Percentiles rank a stretch among this genome's conserved stretches.
These are phyloP conservation scores for Chondrilla cf. caribensis DNA, from an alignment of 37 sponge, comb jelly and placozoan genomes.

Conservation along the genomic window DNA sequence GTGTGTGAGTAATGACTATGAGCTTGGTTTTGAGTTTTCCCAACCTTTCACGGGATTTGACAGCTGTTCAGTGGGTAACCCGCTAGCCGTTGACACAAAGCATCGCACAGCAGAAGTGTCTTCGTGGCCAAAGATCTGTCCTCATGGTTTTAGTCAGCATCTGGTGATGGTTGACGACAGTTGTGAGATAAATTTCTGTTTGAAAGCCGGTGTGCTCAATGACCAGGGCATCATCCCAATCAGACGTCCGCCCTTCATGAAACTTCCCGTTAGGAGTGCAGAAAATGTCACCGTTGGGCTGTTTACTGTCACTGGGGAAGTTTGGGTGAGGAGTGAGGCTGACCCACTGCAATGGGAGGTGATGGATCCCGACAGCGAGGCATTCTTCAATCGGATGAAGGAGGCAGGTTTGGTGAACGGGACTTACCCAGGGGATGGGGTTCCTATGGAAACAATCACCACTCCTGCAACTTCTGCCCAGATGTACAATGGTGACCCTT, in stretches of 20 bases:
- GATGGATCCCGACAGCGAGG: constrained; percentile 1
- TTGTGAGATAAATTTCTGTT: constrained; percentile 20
- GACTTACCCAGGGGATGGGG: background rate
- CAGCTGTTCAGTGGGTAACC: constrained; percentile 70
- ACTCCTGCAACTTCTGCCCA: background rate
- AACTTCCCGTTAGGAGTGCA: background rate
- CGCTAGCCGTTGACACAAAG: constrained; percentile 32
- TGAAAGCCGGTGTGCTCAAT: constrained; percentile 17
- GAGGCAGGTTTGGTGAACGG: background rate
- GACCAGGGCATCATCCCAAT: constrained; percentile 13
- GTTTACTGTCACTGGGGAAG: background rate
- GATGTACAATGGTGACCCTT: too few relatives aligned
- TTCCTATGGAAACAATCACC: background rate
- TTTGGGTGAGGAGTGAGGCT: constrained; percentile 14
- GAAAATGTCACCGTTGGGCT: background rate
- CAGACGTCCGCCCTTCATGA: constrained; percentile 10
- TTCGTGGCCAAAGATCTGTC: constrained; percentile 24
- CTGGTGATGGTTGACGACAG: constrained; percentile 21
- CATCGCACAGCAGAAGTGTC: background rate
- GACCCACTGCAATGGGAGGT: constrained; percentile 2
- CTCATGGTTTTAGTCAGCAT: constrained; percentile 24
- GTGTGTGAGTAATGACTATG: constrained; percentile 61
- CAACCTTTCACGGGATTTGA: constrained; percentile 72
- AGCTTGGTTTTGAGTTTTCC: constrained; percentile 39
- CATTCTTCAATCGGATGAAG: constrained; percentile 3